Percentiles rank a stretch among this genome's conserved stretches.
Evolutionary conservation across 2,113 vertebrate species (phyloP).

Genomic region (Syrrhaptes paradoxus): DNA sequence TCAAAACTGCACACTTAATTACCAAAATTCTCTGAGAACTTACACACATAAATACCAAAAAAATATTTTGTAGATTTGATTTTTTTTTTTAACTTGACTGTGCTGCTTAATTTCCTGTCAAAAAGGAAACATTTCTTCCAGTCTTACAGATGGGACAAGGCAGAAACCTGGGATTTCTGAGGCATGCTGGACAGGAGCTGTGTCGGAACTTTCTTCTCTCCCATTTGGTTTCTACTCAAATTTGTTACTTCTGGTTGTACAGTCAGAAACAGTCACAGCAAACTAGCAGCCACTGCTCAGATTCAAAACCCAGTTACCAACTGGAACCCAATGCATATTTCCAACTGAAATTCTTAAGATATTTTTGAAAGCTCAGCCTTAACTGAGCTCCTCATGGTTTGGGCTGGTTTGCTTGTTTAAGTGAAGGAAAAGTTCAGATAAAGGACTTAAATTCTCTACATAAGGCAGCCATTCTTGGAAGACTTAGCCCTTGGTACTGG

Average conservation of each 20-base stretch:
- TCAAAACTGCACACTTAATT: neutral
- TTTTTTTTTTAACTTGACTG: neutral
- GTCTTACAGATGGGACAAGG: neutral
- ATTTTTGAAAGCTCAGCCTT: neutral
- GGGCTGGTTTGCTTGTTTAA: neutral
- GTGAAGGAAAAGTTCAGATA: neutral
- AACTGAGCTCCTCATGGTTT: neutral
- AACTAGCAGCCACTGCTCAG: neutral
- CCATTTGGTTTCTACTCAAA: neutral
- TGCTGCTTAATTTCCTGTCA: neutral
- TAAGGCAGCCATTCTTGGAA: neutral
- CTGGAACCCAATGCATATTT: neutral
- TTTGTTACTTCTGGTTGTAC: neutral
- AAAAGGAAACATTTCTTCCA: neutral
- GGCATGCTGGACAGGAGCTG: accelerated
- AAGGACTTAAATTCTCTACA: neutral
- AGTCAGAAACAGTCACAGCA: neutral
- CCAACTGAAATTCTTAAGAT: neutral
- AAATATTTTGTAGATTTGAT: neutral
- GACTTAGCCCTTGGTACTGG: neutral
- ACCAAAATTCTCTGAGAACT: neutral
- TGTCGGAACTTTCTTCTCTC: neutral
- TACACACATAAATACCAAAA: neutral
- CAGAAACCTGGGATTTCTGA: neutral
- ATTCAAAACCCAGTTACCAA: neutral